These are phyloP conservation scores for Brachionus calyciflorus DNA, from an alignment of 1,140 invertebrate genomes.

Conservation along the genomic window DNA sequence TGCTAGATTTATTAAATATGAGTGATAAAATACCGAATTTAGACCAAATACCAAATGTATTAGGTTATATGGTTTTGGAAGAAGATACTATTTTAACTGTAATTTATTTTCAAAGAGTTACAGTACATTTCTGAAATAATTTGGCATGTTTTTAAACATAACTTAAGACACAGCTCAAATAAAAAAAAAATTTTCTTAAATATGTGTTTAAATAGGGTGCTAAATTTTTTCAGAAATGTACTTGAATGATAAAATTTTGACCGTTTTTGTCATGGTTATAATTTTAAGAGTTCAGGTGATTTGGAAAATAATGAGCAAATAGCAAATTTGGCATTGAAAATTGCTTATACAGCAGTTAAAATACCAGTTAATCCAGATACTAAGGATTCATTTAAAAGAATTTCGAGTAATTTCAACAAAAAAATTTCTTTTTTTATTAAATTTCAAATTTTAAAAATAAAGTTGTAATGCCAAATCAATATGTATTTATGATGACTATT, in stretches of 20 bases:
- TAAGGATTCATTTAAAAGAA: conserved; percentile 45
- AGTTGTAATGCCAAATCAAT: conserved; percentile 31
- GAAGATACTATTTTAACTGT: conserved; percentile 18
- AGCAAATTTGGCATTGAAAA: conserved; percentile 1
- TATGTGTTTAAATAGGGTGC: too few relatives aligned
- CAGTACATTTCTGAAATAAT: too few relatives aligned
- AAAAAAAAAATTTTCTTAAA: too few relatives aligned
- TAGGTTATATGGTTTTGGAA: conserved; percentile 33
- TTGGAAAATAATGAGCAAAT: conserved; percentile 37
- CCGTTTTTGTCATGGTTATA: too few relatives aligned
- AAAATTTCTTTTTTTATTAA: not conserved
- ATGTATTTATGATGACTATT: conserved; percentile 45
- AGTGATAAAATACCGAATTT: conserved; percentile 36
- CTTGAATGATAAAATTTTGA: too few relatives aligned
- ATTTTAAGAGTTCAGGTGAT: conserved; percentile 38
- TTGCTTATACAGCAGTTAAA: conserved; percentile 45
- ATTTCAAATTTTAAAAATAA: not conserved
- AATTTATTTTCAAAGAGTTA: too few relatives aligned
- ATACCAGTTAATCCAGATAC: conserved; percentile 45
- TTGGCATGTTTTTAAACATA: too few relatives aligned
- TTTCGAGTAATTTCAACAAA: conserved; percentile 22
- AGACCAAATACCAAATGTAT: conserved; percentile 34
- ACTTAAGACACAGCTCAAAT: too few relatives aligned
- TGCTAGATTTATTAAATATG: not conserved
- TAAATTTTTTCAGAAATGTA: too few relatives aligned